Evolutionary conservation across 2,113 vertebrate genomes (phyloP), one percentile per base, ranked within the genome.

Genomic region (Leucoraja erinaceus): DNA sequence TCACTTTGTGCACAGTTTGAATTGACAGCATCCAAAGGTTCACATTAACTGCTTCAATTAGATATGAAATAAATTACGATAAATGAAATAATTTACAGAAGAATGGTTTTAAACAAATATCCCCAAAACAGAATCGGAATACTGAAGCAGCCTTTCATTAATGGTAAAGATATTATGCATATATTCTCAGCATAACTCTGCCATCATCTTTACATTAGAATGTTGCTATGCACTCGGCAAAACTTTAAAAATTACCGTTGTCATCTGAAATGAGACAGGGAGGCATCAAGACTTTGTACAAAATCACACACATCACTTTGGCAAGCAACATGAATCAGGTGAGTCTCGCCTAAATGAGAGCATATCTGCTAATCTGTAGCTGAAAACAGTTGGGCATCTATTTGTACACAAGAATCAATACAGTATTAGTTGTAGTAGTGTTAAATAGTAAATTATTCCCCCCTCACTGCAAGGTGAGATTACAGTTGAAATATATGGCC

Each of bases 1-100:
- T 63, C 59, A 68, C 61, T 66, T 90, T 90, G 12, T 68, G n/a
- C 38, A 91, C 66, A 91, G 70, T 91, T 74, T 54, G 16, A 91
- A 72, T 74, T 47, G 20, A 72, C 61, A 88, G 28, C 28, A 88
- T 88, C 83, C 31, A 28, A 31, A 88, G n/a, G 28, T 66, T 91
- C 68, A 72, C 38, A 86, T 33, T 38, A 54, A 31, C 18, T 33
- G 68, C 25, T 91, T 91, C 88, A 90, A 72, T 90, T 91, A 74
- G 28, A 31, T 38, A 38, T 79, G 77, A 14, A 33, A 91, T 72
- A 54, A 72, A 72, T 91, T 72, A 72, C 18, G 70, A 22, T 72
- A 72, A 72, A 47, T 68, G 61, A 38, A 91, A 72, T 72, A 91
- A 70, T 54, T 47, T 91, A 91, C 33, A 91, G 3, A 28, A n/a